Evolutionary conservation across 2,797 vertebrate genomes (phyloP), one percentile per base, ranked within the genome.

Genomic region (Sebastes diaconus): DNA sequence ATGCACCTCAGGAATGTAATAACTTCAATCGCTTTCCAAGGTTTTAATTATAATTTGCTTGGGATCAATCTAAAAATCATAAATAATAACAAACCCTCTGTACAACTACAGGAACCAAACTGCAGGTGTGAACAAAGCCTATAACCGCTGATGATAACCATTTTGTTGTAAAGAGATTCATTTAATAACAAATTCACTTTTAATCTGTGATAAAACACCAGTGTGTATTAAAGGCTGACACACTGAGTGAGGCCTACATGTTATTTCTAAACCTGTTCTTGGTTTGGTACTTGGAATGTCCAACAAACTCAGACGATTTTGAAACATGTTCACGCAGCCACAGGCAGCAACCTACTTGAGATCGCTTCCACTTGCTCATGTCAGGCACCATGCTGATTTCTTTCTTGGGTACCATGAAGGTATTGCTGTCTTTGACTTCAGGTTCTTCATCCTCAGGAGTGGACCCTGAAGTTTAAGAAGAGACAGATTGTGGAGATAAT

Each of bases 281-380:
- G 12, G n/a, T 36, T 18, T 27, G 18, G 36, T 36, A 10, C 1
- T 36, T 34, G 2, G 6, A 32, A 34, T 39, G 24, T 30, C 14
- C 32, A 27, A 36, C 14, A 50, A 20, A 42, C 54, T 11, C 0
- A 22, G 3, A 14, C 22, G 1, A 46, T 32, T 4, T 3, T 18
- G n/a, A 66, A 25, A 64, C 11, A 22, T 24, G 32, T 42, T 39
- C 9, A 68, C 7, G 50, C 6, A 64, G 2, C 8, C 10, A 66
- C 29, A 20, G 3, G 3, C 2, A 34, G 14, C 10, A 14, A 75
- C 74, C 94, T 95, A 93, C 93, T 34, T 99, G 97, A 60, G 98
- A 99, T 11, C 97, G 93, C 74, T 98, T 99, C 98, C 98, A 99
- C 88, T 99, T 99, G 77, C 95, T 96, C 98, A 99, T 99, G 91